phyloP scores from a whole-genome alignment of 2,888 invertebrate genomes.

The Alsophila aescularia region DNA sequence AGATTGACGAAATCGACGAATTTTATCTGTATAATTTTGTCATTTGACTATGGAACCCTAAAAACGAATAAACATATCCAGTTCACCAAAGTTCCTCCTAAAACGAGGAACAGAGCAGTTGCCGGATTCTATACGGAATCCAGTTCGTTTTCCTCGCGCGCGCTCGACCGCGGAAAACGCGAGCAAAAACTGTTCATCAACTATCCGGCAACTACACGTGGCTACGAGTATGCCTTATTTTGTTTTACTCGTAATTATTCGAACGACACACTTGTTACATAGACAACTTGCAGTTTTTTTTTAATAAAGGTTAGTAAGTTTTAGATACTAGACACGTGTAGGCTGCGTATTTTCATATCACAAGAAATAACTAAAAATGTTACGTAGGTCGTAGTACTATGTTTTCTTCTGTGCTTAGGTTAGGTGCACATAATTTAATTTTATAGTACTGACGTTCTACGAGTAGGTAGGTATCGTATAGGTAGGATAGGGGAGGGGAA shows the following conservation, averaged over 20 bases:
- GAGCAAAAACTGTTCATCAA: slow-evolving; percentile 50
- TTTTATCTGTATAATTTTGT: not conserved
- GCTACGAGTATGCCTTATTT: not conserved
- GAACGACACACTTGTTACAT: not conserved
- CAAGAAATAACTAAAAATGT: too few relatives aligned
- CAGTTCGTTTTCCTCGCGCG: slow-evolving; percentile 58
- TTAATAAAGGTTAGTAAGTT: too few relatives aligned
- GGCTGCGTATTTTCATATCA: too few relatives aligned
- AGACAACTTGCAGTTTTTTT: too few relatives aligned
- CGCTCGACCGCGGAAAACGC: slow-evolving; percentile 46
- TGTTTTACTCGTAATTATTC: not conserved
- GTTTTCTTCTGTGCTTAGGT: too few relatives aligned
- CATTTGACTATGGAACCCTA: too few relatives aligned
- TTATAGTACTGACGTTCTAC: too few relatives aligned
- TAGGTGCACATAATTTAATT: too few relatives aligned
- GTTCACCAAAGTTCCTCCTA: not conserved
- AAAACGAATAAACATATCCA: not conserved
- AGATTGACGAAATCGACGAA: not conserved
- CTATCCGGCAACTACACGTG: slow-evolving; percentile 29
- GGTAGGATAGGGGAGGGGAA: too few relatives aligned
- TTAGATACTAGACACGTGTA: too few relatives aligned
- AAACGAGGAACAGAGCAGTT: slow-evolving; percentile 17
- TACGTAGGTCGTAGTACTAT: too few relatives aligned
- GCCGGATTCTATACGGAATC: slow-evolving; percentile 40
- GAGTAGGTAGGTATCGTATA: too few relatives aligned